Percentiles rank a stretch among this genome's conserved stretches.
Evolutionary conservation across 2,113 vertebrate genomes (phyloP).

Genomic region (Pipa parva): DNA sequence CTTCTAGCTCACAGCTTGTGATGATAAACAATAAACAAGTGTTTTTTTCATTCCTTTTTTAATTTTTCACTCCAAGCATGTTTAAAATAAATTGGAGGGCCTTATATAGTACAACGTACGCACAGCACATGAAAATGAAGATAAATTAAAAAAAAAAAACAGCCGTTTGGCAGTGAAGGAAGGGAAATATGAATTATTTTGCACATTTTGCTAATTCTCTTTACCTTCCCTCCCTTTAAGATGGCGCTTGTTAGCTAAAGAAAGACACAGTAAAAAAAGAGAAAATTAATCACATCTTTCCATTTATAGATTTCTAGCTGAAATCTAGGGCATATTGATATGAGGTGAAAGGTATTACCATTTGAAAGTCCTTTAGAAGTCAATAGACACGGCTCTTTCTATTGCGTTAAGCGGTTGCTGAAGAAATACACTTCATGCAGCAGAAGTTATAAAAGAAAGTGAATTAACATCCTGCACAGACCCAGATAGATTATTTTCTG

Average conservation of each 20-base stretch:
- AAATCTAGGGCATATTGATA: conserved; percentile 26
- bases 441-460: too few species aligned
- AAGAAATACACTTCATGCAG: not conserved
- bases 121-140: not conserved
- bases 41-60: too few species aligned
- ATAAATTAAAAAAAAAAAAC: not conserved
- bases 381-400: not conserved
- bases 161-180: too few species aligned
- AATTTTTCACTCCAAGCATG: too few species aligned
- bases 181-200: conserved; percentile 10
- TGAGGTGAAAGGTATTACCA: conserved; percentile 16
- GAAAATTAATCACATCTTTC: conserved; percentile 7
- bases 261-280: not conserved
- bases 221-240: not conserved
- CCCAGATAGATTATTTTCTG: too few species aligned
- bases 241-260: not conserved
- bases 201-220: not conserved
- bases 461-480: too few species aligned
- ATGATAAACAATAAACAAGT: too few species aligned
- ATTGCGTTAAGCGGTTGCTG: not conserved
- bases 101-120: not conserved
- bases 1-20: too few species aligned
- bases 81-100: too few species aligned
- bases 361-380: conserved; percentile 24
- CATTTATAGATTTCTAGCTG: conserved; percentile 18